Base-by-base conservation (phyloP, 2,113 vertebrate species). In the Notechis scutatus region DNA sequence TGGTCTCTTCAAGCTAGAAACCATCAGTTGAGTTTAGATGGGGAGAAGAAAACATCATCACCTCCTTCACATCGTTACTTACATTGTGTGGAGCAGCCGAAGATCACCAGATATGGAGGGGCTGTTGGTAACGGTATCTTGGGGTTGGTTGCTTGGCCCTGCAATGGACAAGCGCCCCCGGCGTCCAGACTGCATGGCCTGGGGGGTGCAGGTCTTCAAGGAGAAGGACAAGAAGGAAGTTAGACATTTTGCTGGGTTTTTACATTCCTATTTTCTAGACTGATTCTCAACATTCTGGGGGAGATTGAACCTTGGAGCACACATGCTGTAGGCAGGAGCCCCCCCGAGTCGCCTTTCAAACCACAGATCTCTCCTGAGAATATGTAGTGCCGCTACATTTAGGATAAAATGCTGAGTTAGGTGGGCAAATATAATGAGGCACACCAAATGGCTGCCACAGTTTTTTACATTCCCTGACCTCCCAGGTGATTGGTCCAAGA, bases 41-140 rank as follows among this genome's bases (percentile, higher is more conserved):
- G 29, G 14, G 14, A 50, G 9, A 64, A 34, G 59, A 18, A 55
- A 24, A 6, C 15, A 7, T n/a, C 34, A 23, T 47, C 24, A 9
- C 92, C n/a, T 4, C 15, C 5, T 29, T 24, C 12, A 42, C 15
- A 6, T 39, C 3, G 47, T 90, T 64, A 93, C 92, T 55, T 90
- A 93, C 92, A 93, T 90, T 1, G 74, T 90, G 47, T 93, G 92
- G 23, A 93, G 88, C 18, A 93, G 89, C 20, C 92, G 92, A 61
- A 93, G 92, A 59, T 93, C 92, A 20, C 92, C 92, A 23, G 92
- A 93, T 56, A 93, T 90, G 55, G 92, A 93, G 9, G 92, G 88
- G 74, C 92, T 93, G 74, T 0, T 29, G 24, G 89, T 29, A 8
- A 90, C 1, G 20, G 6, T 89, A 0, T 89, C 92, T 92, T 85